These are phyloP conservation scores for Speoplatyrhinus poulsoni DNA, from an alignment of 2,113 vertebrate species.

Conservation along the genomic window DNA sequence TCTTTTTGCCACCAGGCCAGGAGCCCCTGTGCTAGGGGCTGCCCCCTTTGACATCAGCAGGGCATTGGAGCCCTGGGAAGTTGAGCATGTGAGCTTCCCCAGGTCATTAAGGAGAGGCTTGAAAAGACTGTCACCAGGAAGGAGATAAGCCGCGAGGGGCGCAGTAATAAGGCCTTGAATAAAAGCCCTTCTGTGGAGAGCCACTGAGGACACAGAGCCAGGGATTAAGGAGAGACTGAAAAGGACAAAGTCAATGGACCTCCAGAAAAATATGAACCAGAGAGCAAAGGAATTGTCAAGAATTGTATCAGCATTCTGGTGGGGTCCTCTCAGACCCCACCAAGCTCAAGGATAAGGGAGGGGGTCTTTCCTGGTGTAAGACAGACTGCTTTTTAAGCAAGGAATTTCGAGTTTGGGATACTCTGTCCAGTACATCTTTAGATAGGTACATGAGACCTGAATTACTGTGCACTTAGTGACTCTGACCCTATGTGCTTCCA, in stretches of 20 bases:
- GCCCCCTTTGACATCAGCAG: constrained; percentile 73
- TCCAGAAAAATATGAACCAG: constrained; percentile 77
- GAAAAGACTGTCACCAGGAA: constrained; percentile 85
- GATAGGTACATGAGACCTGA: too few species aligned
- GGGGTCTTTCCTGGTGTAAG: constrained; percentile 46
- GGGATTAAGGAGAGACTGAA: constrained; percentile 81
- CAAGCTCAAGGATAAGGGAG: constrained; percentile 56
- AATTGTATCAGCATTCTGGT: constrained; percentile 73
- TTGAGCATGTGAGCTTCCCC: constrained; percentile 81
- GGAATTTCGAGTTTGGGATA: constrained; percentile 41
- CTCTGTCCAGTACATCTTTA: not conserved
- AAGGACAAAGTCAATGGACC: constrained; percentile 82
- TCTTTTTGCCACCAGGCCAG: constrained; percentile 59
- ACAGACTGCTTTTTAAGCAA: constrained; percentile 32
- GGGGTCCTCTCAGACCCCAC: constrained; percentile 55
- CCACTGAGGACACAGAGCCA: constrained; percentile 76
- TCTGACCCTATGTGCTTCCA: too few species aligned
- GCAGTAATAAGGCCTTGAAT: constrained; percentile 78
- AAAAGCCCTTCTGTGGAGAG: constrained; percentile 80
- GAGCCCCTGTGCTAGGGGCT: constrained; percentile 62
- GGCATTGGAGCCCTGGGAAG: constrained; percentile 79
- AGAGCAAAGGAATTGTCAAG: constrained; percentile 61
- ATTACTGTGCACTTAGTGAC: too few species aligned
- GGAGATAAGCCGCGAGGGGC: constrained; percentile 79
- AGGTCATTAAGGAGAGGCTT: constrained; percentile 83